phyloP scores from a whole-genome alignment of 1,140 invertebrate species.

The Calephelis nemesis region DNA sequence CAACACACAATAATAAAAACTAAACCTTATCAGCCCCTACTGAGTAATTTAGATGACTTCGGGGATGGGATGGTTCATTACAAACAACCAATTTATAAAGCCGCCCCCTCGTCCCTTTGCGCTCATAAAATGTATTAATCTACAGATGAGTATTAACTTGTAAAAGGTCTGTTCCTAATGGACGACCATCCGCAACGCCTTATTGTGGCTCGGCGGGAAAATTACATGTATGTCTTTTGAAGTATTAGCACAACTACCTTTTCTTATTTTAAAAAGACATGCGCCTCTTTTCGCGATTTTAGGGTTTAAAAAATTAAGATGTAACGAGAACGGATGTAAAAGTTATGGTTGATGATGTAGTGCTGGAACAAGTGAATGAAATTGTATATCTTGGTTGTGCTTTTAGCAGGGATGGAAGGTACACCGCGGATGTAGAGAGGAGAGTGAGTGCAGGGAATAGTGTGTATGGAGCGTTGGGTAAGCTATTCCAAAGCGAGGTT shows the following conservation, averaged over 20 bases:
- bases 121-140: constrained; percentile 31
- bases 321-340: too few species aligned
- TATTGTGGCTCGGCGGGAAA: constrained; percentile 42
- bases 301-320: too few species aligned
- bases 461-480: too few species aligned
- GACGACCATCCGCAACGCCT: constrained; percentile 38
- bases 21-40: constrained; percentile 60
- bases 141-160: constrained; percentile 20
- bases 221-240: constrained; percentile 17
- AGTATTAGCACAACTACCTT: background rate
- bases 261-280: background rate
- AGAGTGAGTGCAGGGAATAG: too few species aligned
- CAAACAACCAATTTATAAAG: constrained; percentile 53
- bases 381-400: too few species aligned
- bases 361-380: too few species aligned
- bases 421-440: too few species aligned
- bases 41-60: constrained; percentile 66
- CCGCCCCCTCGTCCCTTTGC: constrained; percentile 30
- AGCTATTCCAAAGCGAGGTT: too few species aligned
- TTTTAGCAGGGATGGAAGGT: too few species aligned
- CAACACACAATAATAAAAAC: constrained; percentile 63
- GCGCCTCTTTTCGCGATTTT: too few species aligned
- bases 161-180: constrained; percentile 29
- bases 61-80: constrained; percentile 57
- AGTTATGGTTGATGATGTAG: too few species aligned